Conservation (phyloP, 2,888 invertebrate genomes). For the Molorchus minor region DNA sequence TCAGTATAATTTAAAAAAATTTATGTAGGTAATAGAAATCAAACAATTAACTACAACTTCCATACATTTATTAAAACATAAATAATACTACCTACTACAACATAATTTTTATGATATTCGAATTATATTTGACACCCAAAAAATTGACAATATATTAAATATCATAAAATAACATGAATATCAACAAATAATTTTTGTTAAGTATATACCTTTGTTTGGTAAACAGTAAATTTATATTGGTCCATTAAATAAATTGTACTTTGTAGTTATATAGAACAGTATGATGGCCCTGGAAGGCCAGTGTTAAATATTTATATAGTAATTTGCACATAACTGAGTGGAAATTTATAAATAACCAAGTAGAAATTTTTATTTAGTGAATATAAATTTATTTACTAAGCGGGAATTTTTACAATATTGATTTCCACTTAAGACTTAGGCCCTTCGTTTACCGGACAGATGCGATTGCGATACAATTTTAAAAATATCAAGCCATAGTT, state of each 20-base stretch:
- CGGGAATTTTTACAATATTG: no score
- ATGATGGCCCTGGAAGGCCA: slow-evolving; percentile 19
- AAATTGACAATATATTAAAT: slow-evolving; percentile 43
- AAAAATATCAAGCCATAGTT: no score
- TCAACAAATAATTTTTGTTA: slow-evolving; percentile 41
- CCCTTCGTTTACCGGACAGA: no score
- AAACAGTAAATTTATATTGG: slow-evolving; percentile 45
- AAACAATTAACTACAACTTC: slow-evolving; percentile 25
- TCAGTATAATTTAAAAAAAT: no score
- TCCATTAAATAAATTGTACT: slow-evolving; percentile 55
- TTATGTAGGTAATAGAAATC: no score
- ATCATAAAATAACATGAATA: slow-evolving; percentile 43
- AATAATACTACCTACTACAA: slow-evolving; percentile 40
- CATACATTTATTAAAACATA: slow-evolving; percentile 53
- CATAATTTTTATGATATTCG: slow-evolving; percentile 37
- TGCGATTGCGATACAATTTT: no score
- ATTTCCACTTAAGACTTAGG: no score
- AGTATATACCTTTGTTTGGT: slow-evolving; percentile 35
- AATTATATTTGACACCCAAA: slow-evolving; percentile 34
- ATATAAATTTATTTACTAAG: no score
- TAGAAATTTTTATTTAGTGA: no score
- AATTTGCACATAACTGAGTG: no score
- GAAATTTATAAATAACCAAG: no score
- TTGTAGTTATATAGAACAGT: slow-evolving; percentile 37
- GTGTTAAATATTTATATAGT: slow-evolving; percentile 18